Percentiles rank a stretch among this genome's conserved stretches.
Conservation (phyloP, 1,140 invertebrate genomes). For the Globodera ellingtonae region DNA sequence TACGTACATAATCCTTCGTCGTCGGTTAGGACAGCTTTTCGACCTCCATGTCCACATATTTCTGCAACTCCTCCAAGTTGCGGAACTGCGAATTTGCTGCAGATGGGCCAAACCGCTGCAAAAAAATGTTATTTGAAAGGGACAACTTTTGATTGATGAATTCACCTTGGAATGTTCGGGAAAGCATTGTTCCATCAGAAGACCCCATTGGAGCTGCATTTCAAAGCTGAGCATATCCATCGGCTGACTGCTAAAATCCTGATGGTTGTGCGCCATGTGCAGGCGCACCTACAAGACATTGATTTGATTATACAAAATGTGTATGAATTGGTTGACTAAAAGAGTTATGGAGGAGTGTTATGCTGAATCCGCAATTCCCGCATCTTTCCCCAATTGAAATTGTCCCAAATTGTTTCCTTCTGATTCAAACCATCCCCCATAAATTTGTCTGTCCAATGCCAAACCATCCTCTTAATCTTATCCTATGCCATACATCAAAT, state of each 20-base stretch:
- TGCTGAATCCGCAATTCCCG: too few relatives aligned
- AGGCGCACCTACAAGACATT: constrained; percentile 24
- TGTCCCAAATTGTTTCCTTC: too few relatives aligned
- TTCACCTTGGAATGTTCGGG: constrained; percentile 38
- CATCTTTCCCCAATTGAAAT: too few relatives aligned
- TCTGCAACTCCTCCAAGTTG: constrained; percentile 21
- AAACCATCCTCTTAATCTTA: too few relatives aligned
- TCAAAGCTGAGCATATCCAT: constrained; percentile 31
- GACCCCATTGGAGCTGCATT: constrained; percentile 38
- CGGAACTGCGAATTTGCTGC: constrained; percentile 14
- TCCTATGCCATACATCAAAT: too few relatives aligned
- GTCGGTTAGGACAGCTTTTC: background rate
- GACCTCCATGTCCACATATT: constrained; percentile 29
- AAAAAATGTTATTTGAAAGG: background rate
- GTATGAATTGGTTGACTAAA: background rate
- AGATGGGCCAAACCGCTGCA: constrained; percentile 30
- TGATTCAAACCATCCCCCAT: too few relatives aligned
- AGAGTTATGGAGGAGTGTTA: too few relatives aligned
- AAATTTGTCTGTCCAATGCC: too few relatives aligned
- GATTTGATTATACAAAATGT: background rate
- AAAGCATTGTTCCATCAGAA: constrained; percentile 41
- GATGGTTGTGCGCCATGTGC: constrained; percentile 35
- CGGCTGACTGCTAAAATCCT: constrained; percentile 28
- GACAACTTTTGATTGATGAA: background rate
- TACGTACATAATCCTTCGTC: background rate